Evolutionary conservation across 2,888 invertebrate genomes (phyloP).

Genomic region (Drosophila lacicola): DNA sequence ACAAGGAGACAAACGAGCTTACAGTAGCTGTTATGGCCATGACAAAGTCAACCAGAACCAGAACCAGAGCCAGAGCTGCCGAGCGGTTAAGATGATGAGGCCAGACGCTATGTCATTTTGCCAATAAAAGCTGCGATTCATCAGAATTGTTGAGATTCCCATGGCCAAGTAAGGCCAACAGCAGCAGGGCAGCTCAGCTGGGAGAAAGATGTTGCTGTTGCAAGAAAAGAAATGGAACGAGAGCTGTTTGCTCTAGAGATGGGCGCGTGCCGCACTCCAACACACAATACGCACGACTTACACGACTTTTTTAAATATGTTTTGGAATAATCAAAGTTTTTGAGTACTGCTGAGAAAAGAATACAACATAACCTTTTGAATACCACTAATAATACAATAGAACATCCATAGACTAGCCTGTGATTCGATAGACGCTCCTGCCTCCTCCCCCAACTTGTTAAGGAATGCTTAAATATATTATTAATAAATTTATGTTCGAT

Average conservation of each 20-base stretch:
- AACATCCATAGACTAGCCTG: too few species aligned
- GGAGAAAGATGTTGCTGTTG: constrained; percentile 36
- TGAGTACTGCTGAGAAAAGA: too few species aligned
- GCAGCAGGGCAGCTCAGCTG: not conserved
- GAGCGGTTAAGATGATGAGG: constrained; percentile 11
- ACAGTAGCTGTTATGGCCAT: constrained; percentile 55
- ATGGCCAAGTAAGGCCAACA: constrained; percentile 37
- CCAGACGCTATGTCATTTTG: constrained; percentile 45
- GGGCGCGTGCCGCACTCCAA: not conserved
- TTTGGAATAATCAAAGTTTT: too few species aligned
- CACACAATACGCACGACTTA: too few species aligned
- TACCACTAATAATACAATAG: too few species aligned
- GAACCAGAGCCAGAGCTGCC: not conserved
- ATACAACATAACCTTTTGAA: too few species aligned
- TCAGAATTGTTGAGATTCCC: constrained; percentile 58
- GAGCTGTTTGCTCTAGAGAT: not conserved
- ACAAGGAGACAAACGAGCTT: constrained; percentile 52
- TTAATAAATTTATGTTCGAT: too few species aligned
- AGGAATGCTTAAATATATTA: too few species aligned
- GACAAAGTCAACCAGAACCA: constrained; percentile 45
- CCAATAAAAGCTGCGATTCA: constrained; percentile 70
- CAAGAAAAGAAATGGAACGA: constrained; percentile 37
- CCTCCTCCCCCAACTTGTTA: too few species aligned
- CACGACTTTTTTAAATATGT: too few species aligned
- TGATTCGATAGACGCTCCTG: too few species aligned